A percentile compares a stretch with the other conserved stretches of the same genome.
phyloP scores from a whole-genome alignment of 2,113 vertebrate genomes.

The Hylia prasina region DNA sequence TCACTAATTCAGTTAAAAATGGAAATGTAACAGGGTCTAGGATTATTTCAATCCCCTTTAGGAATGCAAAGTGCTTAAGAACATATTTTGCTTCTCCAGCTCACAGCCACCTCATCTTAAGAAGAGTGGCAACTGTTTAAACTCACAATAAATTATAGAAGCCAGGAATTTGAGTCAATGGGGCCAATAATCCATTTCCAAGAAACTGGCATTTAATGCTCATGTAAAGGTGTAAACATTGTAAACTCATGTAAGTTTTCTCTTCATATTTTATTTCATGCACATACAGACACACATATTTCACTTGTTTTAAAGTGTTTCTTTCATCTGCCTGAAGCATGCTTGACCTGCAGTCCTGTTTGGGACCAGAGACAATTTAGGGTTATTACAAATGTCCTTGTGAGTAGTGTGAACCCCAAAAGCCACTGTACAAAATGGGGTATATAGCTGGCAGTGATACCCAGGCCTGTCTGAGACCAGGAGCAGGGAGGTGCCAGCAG shows the following conservation, averaged over 20 bases:
- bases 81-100: background rate
- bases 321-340: background rate
- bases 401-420: background rate
- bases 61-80: constrained; percentile 1
- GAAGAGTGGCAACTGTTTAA: constrained; percentile 6
- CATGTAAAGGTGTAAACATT: background rate
- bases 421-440: background rate
- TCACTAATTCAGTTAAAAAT: constrained; percentile 49
- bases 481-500: background rate
- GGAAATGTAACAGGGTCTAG: constrained; percentile 29
- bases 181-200: background rate
- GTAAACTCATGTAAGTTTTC: background rate
- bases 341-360: background rate
- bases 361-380: background rate
- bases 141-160: background rate
- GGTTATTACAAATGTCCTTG: background rate
- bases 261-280: background rate
- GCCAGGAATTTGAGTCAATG: background rate
- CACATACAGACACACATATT: background rate
- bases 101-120: background rate
- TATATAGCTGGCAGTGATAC: background rate
- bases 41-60: constrained; percentile 9
- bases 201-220: background rate
- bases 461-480: background rate
- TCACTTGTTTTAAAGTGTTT: background rate